These are phyloP conservation scores for Sebastiscus tertius DNA, from an alignment of 2,797 vertebrate species.

Conservation along the genomic window DNA sequence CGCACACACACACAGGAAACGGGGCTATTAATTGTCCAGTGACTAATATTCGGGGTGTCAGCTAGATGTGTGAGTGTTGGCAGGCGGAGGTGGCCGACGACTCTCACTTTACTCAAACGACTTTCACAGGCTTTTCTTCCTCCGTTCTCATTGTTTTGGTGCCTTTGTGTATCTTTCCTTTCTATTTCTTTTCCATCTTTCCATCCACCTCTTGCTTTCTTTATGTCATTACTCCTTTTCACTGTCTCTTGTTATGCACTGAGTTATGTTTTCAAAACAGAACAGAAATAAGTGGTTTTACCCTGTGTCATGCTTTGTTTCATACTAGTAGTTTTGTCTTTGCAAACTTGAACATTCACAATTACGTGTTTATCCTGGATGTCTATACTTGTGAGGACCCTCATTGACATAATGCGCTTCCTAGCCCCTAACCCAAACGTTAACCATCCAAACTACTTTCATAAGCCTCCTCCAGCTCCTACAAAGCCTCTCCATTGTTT, in stretches of 20 bases:
- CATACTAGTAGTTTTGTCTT: not conserved
- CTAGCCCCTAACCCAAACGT: not conserved
- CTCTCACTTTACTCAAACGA: constrained; percentile 25
- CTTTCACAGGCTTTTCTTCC: constrained; percentile 18
- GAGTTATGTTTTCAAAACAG: constrained; percentile 1
- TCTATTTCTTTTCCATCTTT: constrained; percentile 12
- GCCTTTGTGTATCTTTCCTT: constrained; percentile 10
- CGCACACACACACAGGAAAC: constrained; percentile 42
- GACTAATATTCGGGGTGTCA: constrained; percentile 68
- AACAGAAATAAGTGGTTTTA: not conserved
- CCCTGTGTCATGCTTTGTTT: not conserved
- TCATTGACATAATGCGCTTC: not conserved
- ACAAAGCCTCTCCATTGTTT: not conserved
- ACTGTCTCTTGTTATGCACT: not conserved
- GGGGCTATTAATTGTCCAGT: constrained; percentile 59
- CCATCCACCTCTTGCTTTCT: not conserved
- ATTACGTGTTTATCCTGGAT: not conserved
- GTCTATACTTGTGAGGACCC: not conserved
- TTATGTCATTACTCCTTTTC: not conserved
- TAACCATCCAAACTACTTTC: not conserved
- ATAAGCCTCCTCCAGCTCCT: not conserved
- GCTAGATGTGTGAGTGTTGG: constrained; percentile 78
- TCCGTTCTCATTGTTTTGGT: constrained; percentile 23
- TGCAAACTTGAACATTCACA: not conserved
- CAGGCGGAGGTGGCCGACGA: constrained; percentile 47